Conservation (phyloP, 2,113 vertebrate species). For the Chaetodon trifascialis region DNA sequence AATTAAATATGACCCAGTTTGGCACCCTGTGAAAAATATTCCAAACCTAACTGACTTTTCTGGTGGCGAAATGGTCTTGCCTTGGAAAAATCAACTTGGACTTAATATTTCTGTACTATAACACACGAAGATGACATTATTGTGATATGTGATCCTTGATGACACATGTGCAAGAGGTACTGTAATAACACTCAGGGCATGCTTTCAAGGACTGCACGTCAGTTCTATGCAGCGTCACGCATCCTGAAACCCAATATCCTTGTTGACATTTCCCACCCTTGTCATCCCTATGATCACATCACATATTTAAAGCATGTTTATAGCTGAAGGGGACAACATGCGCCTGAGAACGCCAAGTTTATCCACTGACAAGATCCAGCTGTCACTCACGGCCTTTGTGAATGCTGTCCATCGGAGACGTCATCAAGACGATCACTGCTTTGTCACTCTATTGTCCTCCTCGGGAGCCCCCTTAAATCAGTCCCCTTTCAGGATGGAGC, state of each 20-base stretch:
- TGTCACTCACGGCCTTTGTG: slow-evolving; percentile 51
- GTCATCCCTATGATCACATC: slow-evolving; percentile 53
- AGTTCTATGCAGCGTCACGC: slow-evolving; percentile 42
- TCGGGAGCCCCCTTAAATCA: slow-evolving; percentile 24
- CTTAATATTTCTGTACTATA: slow-evolving; percentile 14
- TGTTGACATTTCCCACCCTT: slow-evolving; percentile 57
- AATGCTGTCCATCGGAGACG: slow-evolving; percentile 19
- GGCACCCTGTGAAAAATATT: background rate
- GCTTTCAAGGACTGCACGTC: slow-evolving; percentile 31
- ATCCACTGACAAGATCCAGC: slow-evolving; percentile 42
- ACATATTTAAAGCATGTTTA: slow-evolving; percentile 64
- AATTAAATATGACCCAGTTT: background rate
- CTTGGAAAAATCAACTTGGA: background rate
- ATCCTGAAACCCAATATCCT: slow-evolving; percentile 54
- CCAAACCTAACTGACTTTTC: background rate
- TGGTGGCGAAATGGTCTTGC: background rate
- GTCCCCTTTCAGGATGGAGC: background rate
- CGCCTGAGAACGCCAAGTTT: slow-evolving; percentile 24
- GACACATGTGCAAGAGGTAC: slow-evolving; percentile 44
- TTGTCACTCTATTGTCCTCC: slow-evolving; percentile 45
- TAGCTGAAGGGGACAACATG: slow-evolving; percentile 57
- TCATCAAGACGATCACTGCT: slow-evolving; percentile 44
- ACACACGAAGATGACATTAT: slow-evolving; percentile 14
- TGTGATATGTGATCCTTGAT: slow-evolving; percentile 30
- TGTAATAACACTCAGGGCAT: slow-evolving; percentile 32